These are phyloP conservation scores for Pseudomugil tenellus DNA, from an alignment of 2,797 vertebrate species.

Conservation along the genomic window DNA sequence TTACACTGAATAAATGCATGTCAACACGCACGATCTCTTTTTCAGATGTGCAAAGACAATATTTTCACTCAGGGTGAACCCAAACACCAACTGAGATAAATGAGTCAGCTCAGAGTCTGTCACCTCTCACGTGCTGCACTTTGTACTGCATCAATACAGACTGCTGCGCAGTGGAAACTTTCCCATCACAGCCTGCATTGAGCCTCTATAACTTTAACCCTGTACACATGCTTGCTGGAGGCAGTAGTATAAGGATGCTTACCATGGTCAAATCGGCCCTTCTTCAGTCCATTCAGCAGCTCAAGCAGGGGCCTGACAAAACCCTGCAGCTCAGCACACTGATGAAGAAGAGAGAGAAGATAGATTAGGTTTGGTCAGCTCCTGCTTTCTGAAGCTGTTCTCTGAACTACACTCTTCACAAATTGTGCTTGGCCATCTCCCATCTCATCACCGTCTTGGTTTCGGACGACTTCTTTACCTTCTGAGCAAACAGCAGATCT, in stretches of 20 bases:
- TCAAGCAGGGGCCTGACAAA: constrained; percentile 89
- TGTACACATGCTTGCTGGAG: constrained; percentile 14
- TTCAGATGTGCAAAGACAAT: constrained; percentile 10
- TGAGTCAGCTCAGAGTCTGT: constrained; percentile 51
- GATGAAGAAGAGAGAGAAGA: constrained; percentile 52
- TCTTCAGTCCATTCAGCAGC: constrained; percentile 90
- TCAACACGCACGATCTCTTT: not conserved
- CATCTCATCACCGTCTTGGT: constrained; percentile 8
- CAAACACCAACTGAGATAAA: constrained; percentile 38
- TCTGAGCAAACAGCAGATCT: constrained; percentile 89
- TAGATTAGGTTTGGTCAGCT: constrained; percentile 50
- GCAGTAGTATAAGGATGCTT: constrained; percentile 46
- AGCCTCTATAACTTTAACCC: constrained; percentile 21
- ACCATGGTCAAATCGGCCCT: constrained; percentile 91
- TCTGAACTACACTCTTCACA: constrained; percentile 17
- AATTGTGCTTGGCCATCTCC: constrained; percentile 21
- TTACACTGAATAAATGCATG: constrained; percentile 16
- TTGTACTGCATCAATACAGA: constrained; percentile 47
- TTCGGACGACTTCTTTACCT: constrained; percentile 76
- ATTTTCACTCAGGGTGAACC: constrained; percentile 35
- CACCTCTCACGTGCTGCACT: constrained; percentile 38
- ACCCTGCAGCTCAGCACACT: constrained; percentile 93
- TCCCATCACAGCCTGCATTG: constrained; percentile 34
- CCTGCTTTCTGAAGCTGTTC: constrained; percentile 37
- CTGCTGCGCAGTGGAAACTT: constrained; percentile 25